phyloP scores from a whole-genome alignment of 2,888 invertebrate species.

The Dryocosmus kuriphilus region DNA sequence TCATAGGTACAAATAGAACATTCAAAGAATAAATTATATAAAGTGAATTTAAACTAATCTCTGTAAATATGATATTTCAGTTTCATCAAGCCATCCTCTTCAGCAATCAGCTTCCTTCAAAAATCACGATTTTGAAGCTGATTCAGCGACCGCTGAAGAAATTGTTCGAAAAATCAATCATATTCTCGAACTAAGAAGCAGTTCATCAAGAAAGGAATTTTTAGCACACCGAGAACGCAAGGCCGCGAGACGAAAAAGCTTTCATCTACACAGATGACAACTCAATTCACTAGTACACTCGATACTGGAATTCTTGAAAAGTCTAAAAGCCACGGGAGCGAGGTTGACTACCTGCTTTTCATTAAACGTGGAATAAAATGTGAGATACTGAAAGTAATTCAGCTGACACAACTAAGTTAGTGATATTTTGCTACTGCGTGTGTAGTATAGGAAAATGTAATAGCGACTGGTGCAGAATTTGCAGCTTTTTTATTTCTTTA shows the following conservation, averaged over 20 bases:
- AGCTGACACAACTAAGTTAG: not conserved
- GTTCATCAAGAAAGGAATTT: conserved; percentile 90
- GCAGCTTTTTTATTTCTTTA: not conserved
- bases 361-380: not conserved
- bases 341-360: conserved; percentile 37
- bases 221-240: conserved; percentile 87
- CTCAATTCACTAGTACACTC: conserved; percentile 57
- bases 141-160: conserved; percentile 86
- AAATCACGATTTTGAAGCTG: conserved; percentile 93
- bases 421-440: conserved; percentile 11
- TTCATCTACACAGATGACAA: conserved; percentile 78
- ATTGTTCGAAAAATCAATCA: conserved; percentile 93
- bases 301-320: conserved; percentile 63
- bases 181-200: conserved; percentile 90
- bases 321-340: conserved; percentile 48
- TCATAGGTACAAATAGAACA: conserved; percentile 1
- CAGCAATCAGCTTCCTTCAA: conserved; percentile 84
- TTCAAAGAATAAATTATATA: not conserved
- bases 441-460: not conserved
- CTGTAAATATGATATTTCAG: conserved; percentile 54
- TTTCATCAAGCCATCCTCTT: conserved; percentile 69
- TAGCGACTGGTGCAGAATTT: not conserved
- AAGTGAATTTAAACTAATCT: conserved; percentile 54
- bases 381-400: not conserved
- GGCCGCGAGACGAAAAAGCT: conserved; percentile 82